Percentiles rank a stretch among this genome's conserved stretches.
Evolutionary conservation across 2,888 invertebrate species (phyloP).

Genomic region (Catotricha subobsoleta): DNA sequence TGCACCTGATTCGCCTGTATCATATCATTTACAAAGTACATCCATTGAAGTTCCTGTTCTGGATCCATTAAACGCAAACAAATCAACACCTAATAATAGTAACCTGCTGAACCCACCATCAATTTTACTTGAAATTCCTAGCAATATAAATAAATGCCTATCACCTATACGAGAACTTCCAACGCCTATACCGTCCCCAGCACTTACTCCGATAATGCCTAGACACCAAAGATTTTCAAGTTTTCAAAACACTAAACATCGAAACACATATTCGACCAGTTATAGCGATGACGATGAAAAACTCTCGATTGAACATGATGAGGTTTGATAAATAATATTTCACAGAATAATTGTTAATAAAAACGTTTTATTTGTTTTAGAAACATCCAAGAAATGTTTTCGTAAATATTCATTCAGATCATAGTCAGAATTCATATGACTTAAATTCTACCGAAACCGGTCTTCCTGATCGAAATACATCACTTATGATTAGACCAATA

Average conservation of each 20-base stretch:
- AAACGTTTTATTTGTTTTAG: too few species aligned
- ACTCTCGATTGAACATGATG: slow-evolving; percentile 4
- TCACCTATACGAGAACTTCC: slow-evolving; percentile 64
- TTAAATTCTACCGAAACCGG: not conserved
- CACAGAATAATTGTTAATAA: too few species aligned
- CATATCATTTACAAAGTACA: slow-evolving; percentile 24
- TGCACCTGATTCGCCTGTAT: slow-evolving; percentile 43
- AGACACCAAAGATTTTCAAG: slow-evolving; percentile 18
- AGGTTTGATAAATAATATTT: too few species aligned
- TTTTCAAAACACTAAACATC: slow-evolving; percentile 1
- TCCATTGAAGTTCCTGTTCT: slow-evolving; percentile 43
- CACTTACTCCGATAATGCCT: slow-evolving; percentile 46
- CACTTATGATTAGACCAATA: not conserved
- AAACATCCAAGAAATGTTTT: too few species aligned
- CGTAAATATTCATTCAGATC: too few species aligned
- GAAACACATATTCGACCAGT: slow-evolving; percentile 19
- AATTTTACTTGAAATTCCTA: slow-evolving; percentile 59
- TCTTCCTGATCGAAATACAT: slow-evolving; percentile 1
- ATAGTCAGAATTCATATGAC: too few species aligned
- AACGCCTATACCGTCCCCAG: slow-evolving; percentile 51
- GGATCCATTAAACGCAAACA: slow-evolving; percentile 41
- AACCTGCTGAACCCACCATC: slow-evolving; percentile 48
- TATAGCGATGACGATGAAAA: slow-evolving; percentile 6
- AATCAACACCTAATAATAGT: slow-evolving; percentile 24
- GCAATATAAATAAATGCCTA: slow-evolving; percentile 54